These are phyloP conservation scores for Ictalurus punctatus DNA, from an alignment of 2,113 vertebrate species.

Conservation along the genomic window DNA sequence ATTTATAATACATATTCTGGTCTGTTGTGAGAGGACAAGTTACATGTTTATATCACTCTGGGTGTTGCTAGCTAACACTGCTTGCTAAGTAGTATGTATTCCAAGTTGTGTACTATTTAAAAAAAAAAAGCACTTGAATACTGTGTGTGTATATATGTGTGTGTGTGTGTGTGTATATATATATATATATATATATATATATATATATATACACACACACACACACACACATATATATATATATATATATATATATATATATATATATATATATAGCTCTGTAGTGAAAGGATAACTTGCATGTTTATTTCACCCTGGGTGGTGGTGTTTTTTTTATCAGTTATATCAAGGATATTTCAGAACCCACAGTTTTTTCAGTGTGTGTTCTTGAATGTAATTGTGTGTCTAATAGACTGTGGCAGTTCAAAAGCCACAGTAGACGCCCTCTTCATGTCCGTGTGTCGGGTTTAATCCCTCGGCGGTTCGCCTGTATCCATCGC, in stretches of 20 bases:
- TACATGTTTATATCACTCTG: not conserved
- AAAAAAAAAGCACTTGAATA: too few relatives aligned
- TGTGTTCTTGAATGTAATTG: slow-evolving; percentile 1
- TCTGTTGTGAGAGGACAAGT: not conserved
- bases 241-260: too few relatives aligned
- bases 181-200: too few relatives aligned
- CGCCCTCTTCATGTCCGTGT: not conserved
- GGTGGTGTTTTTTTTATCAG: not conserved
- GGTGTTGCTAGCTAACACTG: too few relatives aligned
- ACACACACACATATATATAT: too few relatives aligned
- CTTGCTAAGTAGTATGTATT: too few relatives aligned
- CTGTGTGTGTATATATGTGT: too few relatives aligned
- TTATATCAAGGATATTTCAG: not conserved
- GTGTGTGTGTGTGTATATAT: too few relatives aligned
- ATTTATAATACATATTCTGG: not conserved
- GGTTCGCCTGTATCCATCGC: not conserved
- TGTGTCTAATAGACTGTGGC: slow-evolving; percentile 23
- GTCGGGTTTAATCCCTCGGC: not conserved
- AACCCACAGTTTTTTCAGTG: not conserved
- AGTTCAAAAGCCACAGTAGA: not conserved
- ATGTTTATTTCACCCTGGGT: not conserved
- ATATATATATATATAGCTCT: too few relatives aligned
- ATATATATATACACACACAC: too few relatives aligned
- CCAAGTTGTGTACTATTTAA: too few relatives aligned
- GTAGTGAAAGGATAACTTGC: not conserved